phyloP scores from a whole-genome alignment of 2,113 vertebrate species.

The Cyprinodon tularosa region DNA sequence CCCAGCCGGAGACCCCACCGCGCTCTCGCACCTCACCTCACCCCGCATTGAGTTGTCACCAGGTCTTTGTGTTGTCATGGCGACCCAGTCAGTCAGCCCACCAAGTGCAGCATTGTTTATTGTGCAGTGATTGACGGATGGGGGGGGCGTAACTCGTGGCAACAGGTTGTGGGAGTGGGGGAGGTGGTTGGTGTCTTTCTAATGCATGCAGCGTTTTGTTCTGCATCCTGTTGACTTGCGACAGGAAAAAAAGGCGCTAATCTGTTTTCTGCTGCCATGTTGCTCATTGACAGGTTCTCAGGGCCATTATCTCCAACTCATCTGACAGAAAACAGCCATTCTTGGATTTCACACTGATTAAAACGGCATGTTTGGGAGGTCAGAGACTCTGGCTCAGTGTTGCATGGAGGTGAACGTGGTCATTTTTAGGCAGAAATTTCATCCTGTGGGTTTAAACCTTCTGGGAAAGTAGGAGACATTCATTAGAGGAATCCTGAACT shows the following conservation, averaged over 20 bases:
- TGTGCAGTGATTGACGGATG: constrained; percentile 41
- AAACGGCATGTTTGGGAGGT: background rate
- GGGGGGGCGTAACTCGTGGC: constrained; percentile 47
- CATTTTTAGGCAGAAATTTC: background rate
- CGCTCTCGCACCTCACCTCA: background rate
- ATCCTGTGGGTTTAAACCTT: background rate
- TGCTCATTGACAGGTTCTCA: constrained; percentile 30
- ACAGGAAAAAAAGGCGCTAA: constrained; percentile 25
- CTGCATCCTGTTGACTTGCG: constrained; percentile 41
- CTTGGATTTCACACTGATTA: background rate
- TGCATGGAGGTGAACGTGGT: background rate
- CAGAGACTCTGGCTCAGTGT: background rate
- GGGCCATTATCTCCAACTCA: background rate
- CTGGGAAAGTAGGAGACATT: background rate
- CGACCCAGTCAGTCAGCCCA: constrained; percentile 43
- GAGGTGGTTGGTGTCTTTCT: background rate
- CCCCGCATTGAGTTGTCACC: constrained; percentile 39
- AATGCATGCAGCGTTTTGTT: constrained; percentile 26
- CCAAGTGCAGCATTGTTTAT: constrained; percentile 45
- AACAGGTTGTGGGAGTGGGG: constrained; percentile 45
- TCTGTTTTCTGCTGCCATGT: constrained; percentile 22
- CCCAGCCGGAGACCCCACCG: constrained; percentile 12
- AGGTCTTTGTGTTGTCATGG: constrained; percentile 62
- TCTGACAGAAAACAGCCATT: background rate
- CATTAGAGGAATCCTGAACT: background rate